Base-by-base conservation (phyloP, 2,888 invertebrate genomes). In the Melipona beecheii region DNA sequence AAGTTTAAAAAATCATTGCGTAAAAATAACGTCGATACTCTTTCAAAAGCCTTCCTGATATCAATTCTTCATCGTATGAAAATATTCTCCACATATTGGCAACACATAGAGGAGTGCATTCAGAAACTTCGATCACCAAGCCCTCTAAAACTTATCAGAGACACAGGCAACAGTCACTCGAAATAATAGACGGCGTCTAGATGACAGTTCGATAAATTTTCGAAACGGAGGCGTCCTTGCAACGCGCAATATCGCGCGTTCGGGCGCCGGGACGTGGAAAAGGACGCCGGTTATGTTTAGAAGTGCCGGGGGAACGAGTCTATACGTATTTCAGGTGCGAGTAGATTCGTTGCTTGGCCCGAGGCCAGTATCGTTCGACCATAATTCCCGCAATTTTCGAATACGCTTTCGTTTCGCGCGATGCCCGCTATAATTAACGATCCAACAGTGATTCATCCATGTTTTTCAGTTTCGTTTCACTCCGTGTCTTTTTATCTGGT, bases 251-350 rank as follows among this genome's bases (percentile, higher is more conserved):
- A 85, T 58, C 75, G 78, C 31, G 58, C 72, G 73, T 66, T 76
- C 62, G 58, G 81, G 85, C 85, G 81, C 85, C 85, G 85, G 54
- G 79, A 73, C 80, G 78, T 78, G 75, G 81, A 71, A 83, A 75
- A 86, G 77, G 83, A 85, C 86, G 86, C 74, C 71, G 66, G 83
- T 93, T 93, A 93, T 92, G 93, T 93, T 93, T 93, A 93, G 93
- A 93, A 90, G 86, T 81, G 82, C 85, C 81, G 88, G 85, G 89
- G 86, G 89, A 90, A 78, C 89, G 86, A 82, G 87, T 89, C 90
- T 87, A 87, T 88, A 86, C 87, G 88, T 92, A 93, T 93, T 93
- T 93, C 92, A 93, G 93, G 91, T 93, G 91, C 87, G 87, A 87
- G 84, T 90, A 89, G 84, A 81, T 87, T 78, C 77, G 84, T 77